Conservation (phyloP, 2,113 vertebrate genomes). For the Puma concolor region DNA sequence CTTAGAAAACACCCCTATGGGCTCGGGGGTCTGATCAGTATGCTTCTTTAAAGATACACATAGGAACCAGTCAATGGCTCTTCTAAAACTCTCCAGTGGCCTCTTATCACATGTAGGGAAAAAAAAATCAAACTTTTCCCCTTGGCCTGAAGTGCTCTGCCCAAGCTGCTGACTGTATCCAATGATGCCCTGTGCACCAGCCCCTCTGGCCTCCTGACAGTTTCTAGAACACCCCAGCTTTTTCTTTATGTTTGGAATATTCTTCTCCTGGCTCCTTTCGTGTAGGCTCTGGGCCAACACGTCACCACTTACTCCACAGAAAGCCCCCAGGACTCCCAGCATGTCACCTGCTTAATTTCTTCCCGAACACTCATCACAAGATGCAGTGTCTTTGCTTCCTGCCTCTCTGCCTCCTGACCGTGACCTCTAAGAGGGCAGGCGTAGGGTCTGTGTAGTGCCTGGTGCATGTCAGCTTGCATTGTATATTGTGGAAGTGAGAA, state of each 20-base stretch:
- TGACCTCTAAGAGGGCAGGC: background rate
- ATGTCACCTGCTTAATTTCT: background rate
- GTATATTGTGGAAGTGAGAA: background rate
- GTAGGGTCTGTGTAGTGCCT: background rate
- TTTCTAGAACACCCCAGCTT: background rate
- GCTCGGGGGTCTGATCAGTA: background rate
- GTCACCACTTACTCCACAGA: background rate
- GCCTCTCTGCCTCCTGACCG: background rate
- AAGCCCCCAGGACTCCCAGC: background rate
- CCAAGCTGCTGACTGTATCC: background rate
- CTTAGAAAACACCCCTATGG: background rate
- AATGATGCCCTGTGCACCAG: background rate
- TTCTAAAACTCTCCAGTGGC: background rate
- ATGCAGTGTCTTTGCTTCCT: background rate
- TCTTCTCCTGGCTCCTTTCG: background rate
- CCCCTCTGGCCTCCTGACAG: background rate
- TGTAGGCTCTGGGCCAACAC: background rate
- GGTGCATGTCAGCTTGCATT: fast-evolving
- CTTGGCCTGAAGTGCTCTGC: background rate
- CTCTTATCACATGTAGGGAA: background rate
- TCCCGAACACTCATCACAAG: fast-evolving
- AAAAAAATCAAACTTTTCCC: background rate
- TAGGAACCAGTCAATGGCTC: background rate
- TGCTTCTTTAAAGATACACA: background rate
- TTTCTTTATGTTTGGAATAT: background rate